phyloP scores from a whole-genome alignment of 2,113 vertebrate genomes.

The Xiphophorus maculatus region DNA sequence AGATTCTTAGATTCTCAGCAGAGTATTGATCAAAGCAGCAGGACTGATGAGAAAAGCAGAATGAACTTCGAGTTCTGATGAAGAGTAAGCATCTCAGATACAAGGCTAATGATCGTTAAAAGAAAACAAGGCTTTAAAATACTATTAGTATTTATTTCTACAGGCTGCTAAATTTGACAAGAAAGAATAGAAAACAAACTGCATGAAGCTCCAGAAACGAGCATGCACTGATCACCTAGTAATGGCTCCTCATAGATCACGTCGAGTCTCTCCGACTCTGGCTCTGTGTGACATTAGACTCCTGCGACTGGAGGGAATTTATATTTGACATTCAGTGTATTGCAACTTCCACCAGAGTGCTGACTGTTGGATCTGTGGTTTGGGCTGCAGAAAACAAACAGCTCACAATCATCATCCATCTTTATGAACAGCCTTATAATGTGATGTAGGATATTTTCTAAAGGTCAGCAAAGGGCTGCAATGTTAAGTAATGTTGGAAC shows the following conservation, averaged over 20 bases:
- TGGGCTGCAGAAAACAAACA: not conserved
- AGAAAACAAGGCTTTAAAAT: conserved; percentile 1
- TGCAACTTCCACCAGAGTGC: conserved; percentile 37
- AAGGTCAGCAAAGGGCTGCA: conserved; percentile 44
- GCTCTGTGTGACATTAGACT: conserved; percentile 3
- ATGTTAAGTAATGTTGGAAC: not conserved
- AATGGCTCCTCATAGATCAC: conserved; percentile 23
- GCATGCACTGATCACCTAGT: not conserved
- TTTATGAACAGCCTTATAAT: conserved; percentile 23
- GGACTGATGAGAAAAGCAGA: conserved; percentile 3
- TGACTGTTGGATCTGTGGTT: conserved; percentile 12
- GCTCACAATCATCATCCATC: conserved; percentile 36
- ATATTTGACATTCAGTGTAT: conserved; percentile 28
- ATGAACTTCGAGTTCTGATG: conserved; percentile 16
- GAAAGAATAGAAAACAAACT: conserved; percentile 5
- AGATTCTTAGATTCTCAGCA: not conserved
- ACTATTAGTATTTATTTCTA: not conserved
- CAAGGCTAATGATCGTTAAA: conserved; percentile 17
- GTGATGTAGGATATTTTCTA: conserved; percentile 24
- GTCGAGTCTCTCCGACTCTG: not conserved
- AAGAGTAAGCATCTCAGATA: conserved; percentile 24
- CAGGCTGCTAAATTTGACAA: not conserved
- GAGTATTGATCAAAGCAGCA: conserved; percentile 13
- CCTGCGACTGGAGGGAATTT: conserved; percentile 12
- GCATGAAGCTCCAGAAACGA: not conserved